Percentiles rank a stretch among this genome's conserved stretches.
Evolutionary conservation across 2,797 vertebrate genomes (phyloP).

Genomic region (Notoglanidium macrostoma): DNA sequence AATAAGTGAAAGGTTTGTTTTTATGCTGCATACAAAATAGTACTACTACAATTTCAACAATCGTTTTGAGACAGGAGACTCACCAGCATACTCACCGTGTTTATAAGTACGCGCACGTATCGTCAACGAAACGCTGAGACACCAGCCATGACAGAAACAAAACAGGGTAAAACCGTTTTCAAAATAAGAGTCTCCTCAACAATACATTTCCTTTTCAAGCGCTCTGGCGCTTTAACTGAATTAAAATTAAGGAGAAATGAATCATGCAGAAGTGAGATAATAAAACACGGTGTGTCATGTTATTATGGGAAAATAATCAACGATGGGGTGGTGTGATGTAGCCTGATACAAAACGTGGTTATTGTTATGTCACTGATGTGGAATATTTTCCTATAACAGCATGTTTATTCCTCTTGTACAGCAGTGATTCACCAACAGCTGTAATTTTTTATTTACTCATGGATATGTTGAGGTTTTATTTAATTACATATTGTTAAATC

Average conservation of each 20-base stretch:
- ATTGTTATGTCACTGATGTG: not conserved
- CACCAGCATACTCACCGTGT: not conserved
- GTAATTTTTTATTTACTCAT: no score
- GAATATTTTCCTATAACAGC: not conserved
- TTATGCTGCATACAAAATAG: not conserved
- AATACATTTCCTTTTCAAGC: no score
- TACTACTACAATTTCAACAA: not conserved
- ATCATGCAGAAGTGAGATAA: not conserved
- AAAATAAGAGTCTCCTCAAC: slow-evolving; percentile 24
- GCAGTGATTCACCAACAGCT: not conserved
- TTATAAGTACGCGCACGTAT: not conserved
- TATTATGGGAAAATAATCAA: not conserved
- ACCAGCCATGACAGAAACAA: not conserved
- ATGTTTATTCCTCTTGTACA: not conserved
- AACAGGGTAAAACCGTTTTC: not conserved
- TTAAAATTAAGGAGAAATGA: not conserved
- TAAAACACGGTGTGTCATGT: not conserved
- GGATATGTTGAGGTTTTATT: no score
- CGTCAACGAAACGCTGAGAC: slow-evolving; percentile 7
- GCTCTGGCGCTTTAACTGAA: not conserved
- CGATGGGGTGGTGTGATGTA: not conserved
- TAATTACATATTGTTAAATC: not conserved
- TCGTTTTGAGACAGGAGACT: not conserved
- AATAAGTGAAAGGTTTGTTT: not conserved
- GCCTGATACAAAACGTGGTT: not conserved